Evolutionary conservation across 2,113 vertebrate species (phyloP), one percentile per base, ranked within the genome.

Genomic region (Cnemophilus loriae): DNA sequence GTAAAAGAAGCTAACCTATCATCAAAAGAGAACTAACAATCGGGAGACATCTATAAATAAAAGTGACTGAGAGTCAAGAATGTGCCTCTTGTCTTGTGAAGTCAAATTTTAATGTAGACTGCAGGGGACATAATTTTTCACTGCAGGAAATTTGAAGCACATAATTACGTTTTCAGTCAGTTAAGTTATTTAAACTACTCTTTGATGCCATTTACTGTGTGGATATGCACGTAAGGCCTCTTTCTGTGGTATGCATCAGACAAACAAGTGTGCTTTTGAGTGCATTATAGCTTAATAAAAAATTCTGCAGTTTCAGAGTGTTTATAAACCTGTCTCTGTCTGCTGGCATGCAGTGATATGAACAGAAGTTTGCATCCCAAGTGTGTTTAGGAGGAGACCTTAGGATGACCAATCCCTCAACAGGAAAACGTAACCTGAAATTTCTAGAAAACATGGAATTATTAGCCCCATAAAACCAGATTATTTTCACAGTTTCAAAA

Each of bases 101-200:
- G 52, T 60, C 33, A n/a, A 28, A 60, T 71, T 71, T 55, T 33
- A 44, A 32, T 13, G 6, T 13, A 20, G 16, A 35, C 14, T 64
- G 33, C 32, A 27, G 1, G 5, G 9, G 24, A 42, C 21, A 39
- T 39, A 0, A 0, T 55, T 84, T 76, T 60, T 35, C 27, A 55
- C 28, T 61, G 30, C 9, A 78, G 22, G 69, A 60, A 50, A 56
- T 81, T 33, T 46, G 41, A 89, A 65, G 5, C 4, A 50, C 11
- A 2, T 33, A n/a, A 57, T 50, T 35, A 59, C 14, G 53, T 64
- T 79, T 64, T 79, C 56, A 42, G 39, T 35, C 55, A n/a, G 5
- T 65, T 80, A 65, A 75, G 16, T 6, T 49, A 39, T 13, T 80
- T 84, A 65, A 84, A 24, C 10, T 50, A 27, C 9, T 8, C 26